phyloP scores from a whole-genome alignment of 2,113 vertebrate genomes.

The Vicugna pacos region DNA sequence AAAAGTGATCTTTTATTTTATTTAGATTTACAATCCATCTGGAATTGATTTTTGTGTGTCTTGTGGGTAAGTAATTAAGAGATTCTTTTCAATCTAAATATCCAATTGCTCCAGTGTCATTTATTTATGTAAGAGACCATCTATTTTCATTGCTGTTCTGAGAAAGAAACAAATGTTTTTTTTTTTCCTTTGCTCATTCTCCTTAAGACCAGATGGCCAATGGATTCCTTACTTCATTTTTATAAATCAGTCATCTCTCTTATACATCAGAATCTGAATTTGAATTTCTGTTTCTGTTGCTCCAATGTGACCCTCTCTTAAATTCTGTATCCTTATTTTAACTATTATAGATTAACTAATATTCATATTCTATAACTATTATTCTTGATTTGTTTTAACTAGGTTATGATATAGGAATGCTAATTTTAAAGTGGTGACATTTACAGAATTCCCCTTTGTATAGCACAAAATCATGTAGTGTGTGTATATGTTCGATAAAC shows the following conservation, averaged over 20 bases:
- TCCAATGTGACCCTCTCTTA: not conserved
- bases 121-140: not conserved
- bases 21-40: not conserved
- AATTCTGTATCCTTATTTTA: not conserved
- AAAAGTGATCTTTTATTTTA: not conserved
- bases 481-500: accelerated
- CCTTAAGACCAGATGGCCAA: not conserved
- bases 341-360: not conserved
- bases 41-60: not conserved
- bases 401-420: not conserved
- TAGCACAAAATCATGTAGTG: not conserved
- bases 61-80: not conserved
- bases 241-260: not conserved
- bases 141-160: not conserved
- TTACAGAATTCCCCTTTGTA: not conserved
- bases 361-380: not conserved
- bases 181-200: not conserved
- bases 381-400: not conserved
- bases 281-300: not conserved
- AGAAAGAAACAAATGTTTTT: not conserved
- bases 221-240: accelerated
- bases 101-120: not conserved
- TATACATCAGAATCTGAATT: not conserved
- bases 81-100: not conserved
- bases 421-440: not conserved